phyloP scores from a whole-genome alignment of 2,797 vertebrate species.

The Valencia hispanica region DNA sequence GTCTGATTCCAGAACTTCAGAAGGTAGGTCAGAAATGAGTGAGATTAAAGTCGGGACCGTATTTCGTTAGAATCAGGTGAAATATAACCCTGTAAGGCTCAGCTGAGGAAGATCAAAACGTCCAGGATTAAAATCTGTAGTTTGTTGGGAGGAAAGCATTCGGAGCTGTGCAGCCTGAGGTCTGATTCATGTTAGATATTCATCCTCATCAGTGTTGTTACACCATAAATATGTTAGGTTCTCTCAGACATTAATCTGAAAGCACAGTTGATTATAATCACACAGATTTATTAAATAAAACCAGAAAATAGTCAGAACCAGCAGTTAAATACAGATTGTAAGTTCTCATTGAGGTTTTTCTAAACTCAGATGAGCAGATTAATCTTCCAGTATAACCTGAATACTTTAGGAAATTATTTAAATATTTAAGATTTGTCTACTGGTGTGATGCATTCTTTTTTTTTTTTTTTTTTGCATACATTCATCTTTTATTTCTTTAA shows the following conservation, averaged over 20 bases:
- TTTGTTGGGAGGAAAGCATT: not conserved
- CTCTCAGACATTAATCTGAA: too few species aligned
- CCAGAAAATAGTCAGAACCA: not conserved
- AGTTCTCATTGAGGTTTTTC: not conserved
- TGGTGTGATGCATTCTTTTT: not conserved
- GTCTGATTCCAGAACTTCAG: not conserved
- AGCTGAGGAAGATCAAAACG: not conserved
- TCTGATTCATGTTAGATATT: not conserved
- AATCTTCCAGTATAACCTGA: not conserved
- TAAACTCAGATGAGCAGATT: not conserved
- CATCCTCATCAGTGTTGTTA: not conserved
- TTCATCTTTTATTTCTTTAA: too few species aligned
- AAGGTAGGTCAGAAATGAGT: not conserved
- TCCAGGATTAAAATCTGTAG: not conserved
- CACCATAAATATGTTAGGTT: too few species aligned
- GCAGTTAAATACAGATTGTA: not conserved
- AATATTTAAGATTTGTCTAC: not conserved
- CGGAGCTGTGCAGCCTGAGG: not conserved
- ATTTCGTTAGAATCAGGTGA: not conserved
- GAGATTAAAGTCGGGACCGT: not conserved
- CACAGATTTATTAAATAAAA: not conserved
- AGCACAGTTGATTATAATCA: too few species aligned
- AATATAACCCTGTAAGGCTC: not conserved
- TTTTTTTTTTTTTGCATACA: too few species aligned
- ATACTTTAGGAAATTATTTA: not conserved